A percentile compares a stretch with the other conserved stretches of the same genome.
These are phyloP conservation scores for Mechanitis messenoides DNA, from an alignment of 2,888 invertebrate genomes.

Conservation along the genomic window DNA sequence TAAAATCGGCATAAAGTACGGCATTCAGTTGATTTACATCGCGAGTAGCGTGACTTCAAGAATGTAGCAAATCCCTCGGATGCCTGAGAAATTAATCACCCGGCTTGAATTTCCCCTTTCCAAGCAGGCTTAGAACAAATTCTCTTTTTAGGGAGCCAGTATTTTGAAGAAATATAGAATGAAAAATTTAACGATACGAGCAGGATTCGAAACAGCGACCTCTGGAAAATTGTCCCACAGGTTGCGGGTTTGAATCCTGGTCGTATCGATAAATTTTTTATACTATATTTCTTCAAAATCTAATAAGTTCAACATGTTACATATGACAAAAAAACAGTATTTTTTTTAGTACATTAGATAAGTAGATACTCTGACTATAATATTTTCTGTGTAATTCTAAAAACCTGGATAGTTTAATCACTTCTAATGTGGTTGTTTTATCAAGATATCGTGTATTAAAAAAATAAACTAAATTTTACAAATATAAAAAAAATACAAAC, in stretches of 20 bases:
- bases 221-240: no score
- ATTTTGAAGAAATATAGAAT: constrained; percentile 27
- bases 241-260: no score
- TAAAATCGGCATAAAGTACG: constrained; percentile 25
- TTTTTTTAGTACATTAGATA: constrained; percentile 13
- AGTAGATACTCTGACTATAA: constrained; percentile 24
- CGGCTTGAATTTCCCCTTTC: constrained; percentile 45
- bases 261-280: no score
- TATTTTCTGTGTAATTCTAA: constrained; percentile 9
- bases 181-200: no score
- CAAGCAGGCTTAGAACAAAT: constrained; percentile 43
- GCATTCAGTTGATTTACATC: constrained; percentile 56
- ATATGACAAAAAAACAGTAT: no score
- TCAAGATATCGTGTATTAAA: no score
- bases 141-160: constrained; percentile 40
- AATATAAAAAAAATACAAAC: no score
- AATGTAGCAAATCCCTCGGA: constrained; percentile 56
- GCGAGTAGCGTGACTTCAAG: constrained; percentile 55
- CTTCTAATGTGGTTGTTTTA: background rate
- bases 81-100: constrained; percentile 61
- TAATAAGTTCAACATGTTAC: no score
- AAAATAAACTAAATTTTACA: no score
- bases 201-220: no score
- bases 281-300: no score
- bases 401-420: background rate